Percentiles rank a stretch among this genome's conserved stretches.
Conservation (phyloP, 2,113 vertebrate species). For the Phrynosoma blainvillii region DNA sequence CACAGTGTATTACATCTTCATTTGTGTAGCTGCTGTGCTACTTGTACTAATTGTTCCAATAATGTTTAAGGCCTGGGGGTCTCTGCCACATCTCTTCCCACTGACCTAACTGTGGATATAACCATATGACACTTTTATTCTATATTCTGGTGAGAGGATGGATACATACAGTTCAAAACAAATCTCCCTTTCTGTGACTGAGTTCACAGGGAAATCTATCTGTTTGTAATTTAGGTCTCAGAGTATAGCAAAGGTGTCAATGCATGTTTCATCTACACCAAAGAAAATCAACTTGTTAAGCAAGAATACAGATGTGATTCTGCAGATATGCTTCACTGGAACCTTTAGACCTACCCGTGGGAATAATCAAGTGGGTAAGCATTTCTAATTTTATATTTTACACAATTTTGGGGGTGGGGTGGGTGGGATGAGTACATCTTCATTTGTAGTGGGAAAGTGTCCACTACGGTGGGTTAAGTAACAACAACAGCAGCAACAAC, state of each 20-base stretch:
- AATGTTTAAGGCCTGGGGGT: too few species aligned
- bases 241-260: conserved; percentile 82
- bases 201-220: not conserved
- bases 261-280: conserved; percentile 82
- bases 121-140: too few species aligned
- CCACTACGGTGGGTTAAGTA: not conserved
- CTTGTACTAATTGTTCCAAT: too few species aligned
- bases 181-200: not conserved
- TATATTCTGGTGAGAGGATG: not conserved
- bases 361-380: conserved; percentile 83
- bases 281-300: conserved; percentile 86
- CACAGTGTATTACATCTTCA: too few species aligned
- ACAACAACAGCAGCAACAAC: too few species aligned
- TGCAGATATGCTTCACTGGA: conserved; percentile 84
- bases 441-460: not conserved
- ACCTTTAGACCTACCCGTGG: conserved; percentile 82
- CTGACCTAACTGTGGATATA: too few species aligned
- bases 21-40: too few species aligned
- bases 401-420: not conserved
- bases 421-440: conserved; percentile 23
- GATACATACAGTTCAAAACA: not conserved
- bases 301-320: conserved; percentile 81
- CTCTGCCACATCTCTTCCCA: too few species aligned
- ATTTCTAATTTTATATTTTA: conserved; percentile 31
- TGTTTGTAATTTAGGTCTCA: conserved; percentile 84